Percentiles rank a stretch among this genome's conserved stretches.
Conservation (phyloP, 1,140 invertebrate genomes). For the Zelostemma sp. region DNA sequence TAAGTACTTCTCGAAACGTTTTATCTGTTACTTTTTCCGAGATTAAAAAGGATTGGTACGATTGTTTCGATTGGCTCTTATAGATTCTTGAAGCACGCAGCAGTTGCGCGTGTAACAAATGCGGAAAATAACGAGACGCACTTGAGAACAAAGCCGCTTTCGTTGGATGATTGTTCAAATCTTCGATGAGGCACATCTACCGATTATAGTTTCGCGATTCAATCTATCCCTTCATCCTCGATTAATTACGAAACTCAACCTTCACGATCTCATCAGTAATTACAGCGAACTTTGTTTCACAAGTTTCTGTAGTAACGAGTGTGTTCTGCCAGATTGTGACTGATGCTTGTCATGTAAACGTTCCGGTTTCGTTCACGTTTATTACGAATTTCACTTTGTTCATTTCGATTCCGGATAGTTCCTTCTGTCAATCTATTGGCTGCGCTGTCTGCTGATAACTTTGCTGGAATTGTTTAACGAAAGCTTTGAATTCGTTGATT, state of each 20-base stretch:
- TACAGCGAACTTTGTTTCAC: slow-evolving; percentile 16
- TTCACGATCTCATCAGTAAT: slow-evolving; percentile 26
- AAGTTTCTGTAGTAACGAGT: slow-evolving; percentile 18
- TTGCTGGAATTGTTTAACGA: background rate
- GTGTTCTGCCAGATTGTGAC: slow-evolving; percentile 15
- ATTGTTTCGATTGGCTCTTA: too few species aligned
- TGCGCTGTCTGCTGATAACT: too few species aligned
- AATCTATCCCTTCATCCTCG: slow-evolving; percentile 19
- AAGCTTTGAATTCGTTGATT: background rate
- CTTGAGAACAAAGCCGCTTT: background rate
- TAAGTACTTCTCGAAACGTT: too few species aligned
- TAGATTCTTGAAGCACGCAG: too few species aligned
- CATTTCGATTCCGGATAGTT: slow-evolving; percentile 1
- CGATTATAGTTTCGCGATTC: background rate
- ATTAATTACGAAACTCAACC: slow-evolving; percentile 22
- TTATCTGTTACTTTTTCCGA: too few species aligned
- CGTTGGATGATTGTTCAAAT: too few species aligned
- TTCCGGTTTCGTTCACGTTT: slow-evolving; percentile 6
- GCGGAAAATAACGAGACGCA: background rate
- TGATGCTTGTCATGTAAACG: slow-evolving; percentile 20
- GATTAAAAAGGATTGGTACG: too few species aligned
- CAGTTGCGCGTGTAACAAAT: too few species aligned
- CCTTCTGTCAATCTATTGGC: slow-evolving; percentile 1
- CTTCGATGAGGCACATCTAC: slow-evolving; percentile 10
- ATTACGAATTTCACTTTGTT: slow-evolving; percentile 1